Conservation (phyloP, 2,113 vertebrate species). For the Dolichallabes microphthalmus region DNA sequence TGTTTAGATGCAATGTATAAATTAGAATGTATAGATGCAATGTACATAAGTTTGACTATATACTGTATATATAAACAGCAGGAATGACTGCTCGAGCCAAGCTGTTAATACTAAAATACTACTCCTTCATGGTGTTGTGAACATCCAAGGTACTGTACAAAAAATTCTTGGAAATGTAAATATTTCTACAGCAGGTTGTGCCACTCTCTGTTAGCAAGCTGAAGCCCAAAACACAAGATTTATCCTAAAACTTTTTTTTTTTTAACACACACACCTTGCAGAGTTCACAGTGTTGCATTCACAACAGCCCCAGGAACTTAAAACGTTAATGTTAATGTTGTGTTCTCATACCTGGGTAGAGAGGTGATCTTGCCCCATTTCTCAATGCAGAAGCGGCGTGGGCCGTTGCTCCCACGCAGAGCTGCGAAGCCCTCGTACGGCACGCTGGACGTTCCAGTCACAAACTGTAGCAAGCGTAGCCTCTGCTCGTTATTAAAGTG, state of each 20-base stretch:
- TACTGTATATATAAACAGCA: neutral
- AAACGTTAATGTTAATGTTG: neutral
- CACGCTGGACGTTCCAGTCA: constrained; percentile 95
- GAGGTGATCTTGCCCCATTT: constrained; percentile 98
- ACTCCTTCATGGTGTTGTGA: neutral
- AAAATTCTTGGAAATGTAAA: neutral
- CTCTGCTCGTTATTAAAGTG: constrained; percentile 97
- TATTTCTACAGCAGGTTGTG: neutral
- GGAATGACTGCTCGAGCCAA: neutral
- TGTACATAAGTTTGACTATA: too few relatives aligned
- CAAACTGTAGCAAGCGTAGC: constrained; percentile 90
- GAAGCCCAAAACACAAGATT: neutral
- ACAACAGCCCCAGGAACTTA: neutral
- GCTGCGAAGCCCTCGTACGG: constrained; percentile 94
- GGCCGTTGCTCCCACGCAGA: constrained; percentile 90
- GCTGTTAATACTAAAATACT: neutral
- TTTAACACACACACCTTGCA: neutral
- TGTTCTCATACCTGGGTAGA: constrained; percentile 82
- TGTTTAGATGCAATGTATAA: too few relatives aligned
- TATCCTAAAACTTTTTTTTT: neutral
- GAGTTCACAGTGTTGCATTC: neutral
- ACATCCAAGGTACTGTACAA: neutral
- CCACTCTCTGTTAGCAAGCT: neutral
- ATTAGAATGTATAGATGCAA: too few relatives aligned
- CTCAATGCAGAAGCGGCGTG: constrained; percentile 95